Evolutionary conservation across 1,140 invertebrate species (phyloP), one percentile per base, ranked within the genome.

Genomic region (Bombus huntii): DNA sequence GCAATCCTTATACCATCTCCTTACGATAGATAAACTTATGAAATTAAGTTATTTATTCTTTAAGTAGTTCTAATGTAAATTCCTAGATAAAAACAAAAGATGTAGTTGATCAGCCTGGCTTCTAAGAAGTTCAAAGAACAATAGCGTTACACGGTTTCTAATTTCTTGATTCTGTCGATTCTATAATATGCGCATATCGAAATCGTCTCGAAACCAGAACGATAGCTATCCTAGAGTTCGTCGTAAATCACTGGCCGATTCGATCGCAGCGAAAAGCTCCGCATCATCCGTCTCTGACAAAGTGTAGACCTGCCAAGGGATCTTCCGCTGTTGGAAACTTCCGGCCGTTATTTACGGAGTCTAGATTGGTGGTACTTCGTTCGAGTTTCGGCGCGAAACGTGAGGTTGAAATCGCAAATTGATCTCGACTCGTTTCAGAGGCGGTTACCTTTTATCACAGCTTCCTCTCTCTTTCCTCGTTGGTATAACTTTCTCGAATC

Each of bases 341-440:
- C 91, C 91, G 90, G 83, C 87, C 88, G 89, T 92, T 92, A 92
- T 92, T 92, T 92, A 92, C 90, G 88, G 75, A 28, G 85, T 86
- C 90, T 78, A 90, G 91, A 92, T 91, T 90, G 90, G 83, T 87
- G 87, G 83, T 84, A 91, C 89, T 92, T 91, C 89, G 89, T 83
- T 81, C 88, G 80, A 86, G 89, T 89, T 91, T 87, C 81, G 83
- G 81, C 83, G 90, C 91, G 87, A 91, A 88, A 88, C 87, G 86
- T 85, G 89, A 89, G 85, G 72, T 83, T 84, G 83, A 90, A 90
- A 91, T 91, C 89, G 88, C 90, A 89, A 91, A 91, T 91, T 91
- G 89, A 91, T 91, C 89, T 91, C 81, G 72, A 84, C 83, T 82
- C 81, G 88, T 85, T 84, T n/a, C 81, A 62, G 68, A 42, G 68